Evolutionary conservation across 2,797 vertebrate species (phyloP).

Genomic region (Ctenochaetus hawaiiensis): DNA sequence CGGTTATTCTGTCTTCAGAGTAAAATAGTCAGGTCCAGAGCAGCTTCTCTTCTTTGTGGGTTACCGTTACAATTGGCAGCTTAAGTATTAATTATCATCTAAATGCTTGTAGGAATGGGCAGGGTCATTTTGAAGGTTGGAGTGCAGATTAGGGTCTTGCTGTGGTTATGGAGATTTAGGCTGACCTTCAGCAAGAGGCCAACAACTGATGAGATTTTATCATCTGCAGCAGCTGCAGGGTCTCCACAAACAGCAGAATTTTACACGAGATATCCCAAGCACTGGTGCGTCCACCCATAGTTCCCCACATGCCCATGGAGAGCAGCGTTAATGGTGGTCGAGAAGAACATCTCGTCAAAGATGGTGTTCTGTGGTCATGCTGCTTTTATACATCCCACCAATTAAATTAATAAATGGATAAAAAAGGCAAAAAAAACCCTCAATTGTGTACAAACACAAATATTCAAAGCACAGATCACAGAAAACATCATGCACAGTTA

Average conservation of each 20-base stretch:
- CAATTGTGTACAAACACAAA: too few relatives aligned
- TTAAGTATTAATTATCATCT: constrained; percentile 88
- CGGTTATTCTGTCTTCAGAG: constrained; percentile 64
- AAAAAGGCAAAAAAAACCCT: too few relatives aligned
- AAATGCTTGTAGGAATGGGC: constrained; percentile 81
- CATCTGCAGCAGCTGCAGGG: constrained; percentile 64
- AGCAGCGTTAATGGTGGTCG: too few relatives aligned
- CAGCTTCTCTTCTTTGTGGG: constrained; percentile 55
- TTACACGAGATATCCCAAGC: not conserved
- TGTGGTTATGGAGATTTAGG: constrained; percentile 54
- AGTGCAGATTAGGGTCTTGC: constrained; percentile 64
- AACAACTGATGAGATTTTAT: constrained; percentile 67
- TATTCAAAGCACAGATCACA: too few relatives aligned
- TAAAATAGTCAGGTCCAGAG: constrained; percentile 51
- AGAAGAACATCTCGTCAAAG: too few relatives aligned
- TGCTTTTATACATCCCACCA: too few relatives aligned
- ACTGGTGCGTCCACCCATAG: not conserved
- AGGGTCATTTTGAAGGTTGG: constrained; percentile 63
- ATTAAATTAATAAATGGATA: too few relatives aligned
- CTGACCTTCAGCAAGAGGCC: constrained; percentile 61
- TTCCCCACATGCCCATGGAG: too few relatives aligned
- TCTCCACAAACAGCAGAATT: constrained; percentile 38
- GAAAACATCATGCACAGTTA: too few relatives aligned
- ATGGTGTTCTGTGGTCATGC: too few relatives aligned
- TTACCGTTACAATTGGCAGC: constrained; percentile 68